Conservation (phyloP, 2,113 vertebrate genomes). For the Hassar affinis region DNA sequence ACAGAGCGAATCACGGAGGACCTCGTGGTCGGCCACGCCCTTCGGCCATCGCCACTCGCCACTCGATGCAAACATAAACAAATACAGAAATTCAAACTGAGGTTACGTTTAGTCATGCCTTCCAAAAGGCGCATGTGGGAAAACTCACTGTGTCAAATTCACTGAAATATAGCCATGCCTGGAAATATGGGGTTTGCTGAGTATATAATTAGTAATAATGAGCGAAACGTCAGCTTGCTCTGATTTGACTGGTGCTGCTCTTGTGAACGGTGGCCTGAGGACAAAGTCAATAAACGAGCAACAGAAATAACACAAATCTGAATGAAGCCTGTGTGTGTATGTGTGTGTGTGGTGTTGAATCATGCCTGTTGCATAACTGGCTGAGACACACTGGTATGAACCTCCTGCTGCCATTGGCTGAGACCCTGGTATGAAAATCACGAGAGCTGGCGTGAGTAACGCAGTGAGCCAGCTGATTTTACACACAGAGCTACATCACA, state of each 20-base stretch:
- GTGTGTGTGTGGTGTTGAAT: background rate
- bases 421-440: background rate
- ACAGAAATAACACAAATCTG: background rate
- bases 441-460: background rate
- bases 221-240: background rate
- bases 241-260: background rate
- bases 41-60: background rate
- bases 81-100: background rate
- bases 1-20: background rate
- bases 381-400: background rate
- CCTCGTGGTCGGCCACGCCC: background rate
- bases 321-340: background rate
- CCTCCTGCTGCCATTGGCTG: background rate
- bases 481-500: background rate
- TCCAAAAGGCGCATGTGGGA: background rate
- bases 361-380: background rate
- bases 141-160: background rate
- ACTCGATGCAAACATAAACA: background rate
- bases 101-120: background rate
- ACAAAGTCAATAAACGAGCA: background rate
- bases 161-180: background rate
- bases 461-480: conserved; percentile 3
- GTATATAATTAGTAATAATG: background rate
- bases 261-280: background rate
- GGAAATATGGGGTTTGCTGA: background rate